These are phyloP conservation scores for Drosophila parthenogenetica DNA, from an alignment of 2,888 invertebrate genomes.

Conservation along the genomic window DNA sequence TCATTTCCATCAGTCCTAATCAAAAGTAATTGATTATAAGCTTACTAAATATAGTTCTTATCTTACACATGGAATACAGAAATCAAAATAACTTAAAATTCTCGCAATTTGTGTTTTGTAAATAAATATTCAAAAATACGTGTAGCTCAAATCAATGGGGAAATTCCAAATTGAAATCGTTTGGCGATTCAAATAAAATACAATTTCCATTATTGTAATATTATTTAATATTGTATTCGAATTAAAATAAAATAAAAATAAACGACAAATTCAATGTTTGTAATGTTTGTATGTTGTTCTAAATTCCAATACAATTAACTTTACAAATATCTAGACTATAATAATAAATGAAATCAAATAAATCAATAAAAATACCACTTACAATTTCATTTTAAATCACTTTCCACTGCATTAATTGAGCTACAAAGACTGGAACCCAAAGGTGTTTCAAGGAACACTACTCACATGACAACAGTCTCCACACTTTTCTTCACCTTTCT, in stretches of 20 bases:
- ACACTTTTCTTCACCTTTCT: slow-evolving; percentile 8
- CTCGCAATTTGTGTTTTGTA: slow-evolving; percentile 56
- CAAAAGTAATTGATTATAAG: slow-evolving; percentile 43
- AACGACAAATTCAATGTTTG: slow-evolving; percentile 68
- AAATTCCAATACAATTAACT: slow-evolving; percentile 47
- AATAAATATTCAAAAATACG: slow-evolving; percentile 48
- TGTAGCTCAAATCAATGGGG: slow-evolving; percentile 47
- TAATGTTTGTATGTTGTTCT: slow-evolving; percentile 78
- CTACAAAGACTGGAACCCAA: slow-evolving; percentile 18
- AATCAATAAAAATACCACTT: slow-evolving; percentile 61
- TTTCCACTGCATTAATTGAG: slow-evolving; percentile 49
- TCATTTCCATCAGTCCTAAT: slow-evolving; percentile 58
- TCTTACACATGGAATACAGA: slow-evolving; percentile 23
- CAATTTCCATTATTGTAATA: slow-evolving; percentile 55
- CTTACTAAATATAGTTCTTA: slow-evolving; percentile 21
- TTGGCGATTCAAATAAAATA: slow-evolving; percentile 40
- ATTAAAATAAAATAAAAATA: slow-evolving; percentile 43
- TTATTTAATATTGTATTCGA: slow-evolving; percentile 47
- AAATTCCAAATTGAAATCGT: slow-evolving; percentile 63
- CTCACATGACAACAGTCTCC: slow-evolving; percentile 24
- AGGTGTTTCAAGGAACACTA: slow-evolving; percentile 15
- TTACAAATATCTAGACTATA: slow-evolving; percentile 46
- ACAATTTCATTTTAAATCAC: slow-evolving; percentile 45
- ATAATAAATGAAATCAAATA: slow-evolving; percentile 56
- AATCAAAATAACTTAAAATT: slow-evolving; percentile 38